Evolutionary conservation across 2,888 invertebrate species (phyloP).

Genomic region (Microctonus aethiopoides): DNA sequence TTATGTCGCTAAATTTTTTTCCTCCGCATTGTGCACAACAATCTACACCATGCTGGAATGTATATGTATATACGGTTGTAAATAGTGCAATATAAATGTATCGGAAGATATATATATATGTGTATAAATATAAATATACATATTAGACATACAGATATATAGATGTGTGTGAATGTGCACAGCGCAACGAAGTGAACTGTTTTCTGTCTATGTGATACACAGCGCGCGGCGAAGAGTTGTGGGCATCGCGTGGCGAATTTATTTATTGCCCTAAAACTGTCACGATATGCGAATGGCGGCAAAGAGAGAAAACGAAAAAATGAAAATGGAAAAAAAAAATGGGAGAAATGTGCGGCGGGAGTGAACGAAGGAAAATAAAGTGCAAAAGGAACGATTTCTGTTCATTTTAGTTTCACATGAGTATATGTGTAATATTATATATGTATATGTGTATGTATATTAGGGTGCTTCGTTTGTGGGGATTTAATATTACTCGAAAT

Average conservation of each 20-base stretch:
- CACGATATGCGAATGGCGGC: background rate
- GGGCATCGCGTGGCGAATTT: conserved; percentile 59
- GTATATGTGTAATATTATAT: no score
- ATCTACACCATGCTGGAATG: conserved; percentile 7
- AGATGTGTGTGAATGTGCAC: background rate
- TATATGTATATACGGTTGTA: conserved; percentile 1
- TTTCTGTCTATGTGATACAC: conserved; percentile 28
- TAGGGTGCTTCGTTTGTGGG: no score
- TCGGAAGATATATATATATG: conserved; percentile 7
- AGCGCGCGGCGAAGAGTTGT: conserved; percentile 53
- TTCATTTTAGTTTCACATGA: background rate
- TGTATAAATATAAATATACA: no score
- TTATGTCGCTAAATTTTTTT: conserved; percentile 28
- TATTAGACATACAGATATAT: no score
- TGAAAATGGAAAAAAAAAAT: background rate
- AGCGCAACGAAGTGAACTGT: conserved; percentile 26
- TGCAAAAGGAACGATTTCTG: conserved; percentile 16
- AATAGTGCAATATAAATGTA: background rate
- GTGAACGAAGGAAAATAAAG: conserved; percentile 13
- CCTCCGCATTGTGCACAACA: background rate
- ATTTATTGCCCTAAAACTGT: conserved; percentile 53
- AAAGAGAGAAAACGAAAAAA: no score
- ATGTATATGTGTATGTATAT: no score
- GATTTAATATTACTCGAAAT: no score
- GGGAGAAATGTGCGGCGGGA: background rate